Conservation (phyloP, 2,888 invertebrate species). For the Erebia aethiops region DNA sequence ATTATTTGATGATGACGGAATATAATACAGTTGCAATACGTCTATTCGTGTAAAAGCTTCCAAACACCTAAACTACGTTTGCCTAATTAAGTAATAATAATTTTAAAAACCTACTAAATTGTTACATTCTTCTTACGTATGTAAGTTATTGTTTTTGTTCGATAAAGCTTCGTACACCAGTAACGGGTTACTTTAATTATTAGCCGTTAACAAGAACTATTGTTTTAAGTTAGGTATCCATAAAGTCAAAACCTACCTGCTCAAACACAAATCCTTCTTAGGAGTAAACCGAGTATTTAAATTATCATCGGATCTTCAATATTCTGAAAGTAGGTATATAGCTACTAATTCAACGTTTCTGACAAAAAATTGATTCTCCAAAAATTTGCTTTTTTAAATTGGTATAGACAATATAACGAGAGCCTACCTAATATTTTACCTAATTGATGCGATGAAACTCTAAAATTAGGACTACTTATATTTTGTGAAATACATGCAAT, state of each 20-base stretch:
- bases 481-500: constrained; percentile 2
- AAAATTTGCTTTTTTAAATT: neutral
- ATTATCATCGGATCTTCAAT: neutral
- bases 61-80: constrained; percentile 76
- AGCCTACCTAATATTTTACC: neutral
- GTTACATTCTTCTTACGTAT: constrained; percentile 66
- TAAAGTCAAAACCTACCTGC: neutral
- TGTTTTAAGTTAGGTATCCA: neutral
- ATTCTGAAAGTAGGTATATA: neutral
- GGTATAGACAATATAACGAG: neutral
- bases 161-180: constrained; percentile 68
- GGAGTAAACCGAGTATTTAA: neutral
- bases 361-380: neutral
- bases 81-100: constrained; percentile 51
- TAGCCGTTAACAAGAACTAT: constrained; percentile 27
- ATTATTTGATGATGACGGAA: constrained; percentile 62
- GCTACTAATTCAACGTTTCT: neutral
- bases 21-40: constrained; percentile 72
- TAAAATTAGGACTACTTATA: constrained; percentile 4
- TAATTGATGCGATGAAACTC: neutral
- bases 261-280: neutral
- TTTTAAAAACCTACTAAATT: constrained; percentile 55
- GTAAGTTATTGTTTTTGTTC: constrained; percentile 72
- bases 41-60: constrained; percentile 80
- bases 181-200: constrained; percentile 29